Evolutionary conservation across 2,797 vertebrate species (phyloP).

Genomic region (Lepus oiostolus): DNA sequence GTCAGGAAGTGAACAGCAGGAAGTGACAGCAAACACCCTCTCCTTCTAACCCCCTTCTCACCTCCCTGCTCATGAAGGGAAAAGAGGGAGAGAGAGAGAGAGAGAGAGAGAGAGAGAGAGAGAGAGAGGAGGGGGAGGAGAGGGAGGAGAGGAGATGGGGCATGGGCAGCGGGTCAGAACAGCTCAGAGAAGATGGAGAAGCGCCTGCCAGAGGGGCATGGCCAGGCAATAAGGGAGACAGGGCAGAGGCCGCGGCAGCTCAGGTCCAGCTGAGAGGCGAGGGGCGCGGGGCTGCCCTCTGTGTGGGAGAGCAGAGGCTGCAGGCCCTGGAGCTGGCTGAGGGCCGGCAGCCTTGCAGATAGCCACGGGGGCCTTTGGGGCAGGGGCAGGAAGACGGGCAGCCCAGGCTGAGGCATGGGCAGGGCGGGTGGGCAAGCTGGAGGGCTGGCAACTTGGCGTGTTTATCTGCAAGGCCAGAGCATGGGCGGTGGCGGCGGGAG

Average conservation of each 20-base stretch:
- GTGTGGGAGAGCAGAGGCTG: constrained; percentile 50
- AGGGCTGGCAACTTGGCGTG: not conserved
- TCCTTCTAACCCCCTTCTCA: constrained; percentile 31
- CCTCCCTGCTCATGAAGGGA: constrained; percentile 64
- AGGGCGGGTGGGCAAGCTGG: not conserved
- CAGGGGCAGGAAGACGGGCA: not conserved
- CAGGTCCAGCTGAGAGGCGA: constrained; percentile 49
- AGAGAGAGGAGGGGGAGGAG: constrained; percentile 80
- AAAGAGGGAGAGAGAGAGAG: constrained; percentile 22
- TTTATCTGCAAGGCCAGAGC: constrained; percentile 79
- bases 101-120: constrained; percentile 70
- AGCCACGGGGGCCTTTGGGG: constrained; percentile 67
- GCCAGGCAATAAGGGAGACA: constrained; percentile 77
- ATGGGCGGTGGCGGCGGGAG: constrained; percentile 65
- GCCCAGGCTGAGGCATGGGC: not conserved
- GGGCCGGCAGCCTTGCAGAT: constrained; percentile 78
- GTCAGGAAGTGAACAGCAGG: constrained; percentile 84
- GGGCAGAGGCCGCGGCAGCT: constrained; percentile 70
- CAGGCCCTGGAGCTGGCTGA: constrained; percentile 76
- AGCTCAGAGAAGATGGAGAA: constrained; percentile 88
- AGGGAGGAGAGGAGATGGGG: constrained; percentile 83
- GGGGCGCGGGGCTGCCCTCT: constrained; percentile 37
- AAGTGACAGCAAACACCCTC: constrained; percentile 72
- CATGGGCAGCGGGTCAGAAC: constrained; percentile 87
- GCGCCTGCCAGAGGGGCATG: constrained; percentile 82